phyloP scores from a whole-genome alignment of 1,140 invertebrate genomes.

The Lysiphlebus fabarum region DNA sequence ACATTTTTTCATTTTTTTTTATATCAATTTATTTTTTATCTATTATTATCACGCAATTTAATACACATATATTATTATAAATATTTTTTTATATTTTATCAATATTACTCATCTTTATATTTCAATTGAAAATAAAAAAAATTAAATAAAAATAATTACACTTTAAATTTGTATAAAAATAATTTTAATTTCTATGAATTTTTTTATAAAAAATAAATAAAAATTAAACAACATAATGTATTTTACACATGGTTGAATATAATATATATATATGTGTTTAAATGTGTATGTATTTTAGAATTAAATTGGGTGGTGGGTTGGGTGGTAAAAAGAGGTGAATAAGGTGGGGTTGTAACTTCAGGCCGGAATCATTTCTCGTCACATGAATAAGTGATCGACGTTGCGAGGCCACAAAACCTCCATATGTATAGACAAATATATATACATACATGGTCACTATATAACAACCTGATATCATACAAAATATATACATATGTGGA shows the following conservation, averaged over 20 bases:
- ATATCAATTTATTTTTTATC: no score
- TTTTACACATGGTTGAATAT: not conserved
- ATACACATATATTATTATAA: no score
- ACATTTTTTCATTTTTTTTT: no score
- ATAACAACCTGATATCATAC: constrained; percentile 4
- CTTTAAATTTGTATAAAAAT: no score
- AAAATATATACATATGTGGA: not conserved
- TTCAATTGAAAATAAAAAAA: no score
- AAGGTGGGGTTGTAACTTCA: constrained; percentile 17
- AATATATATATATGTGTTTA: not conserved
- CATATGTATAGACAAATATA: constrained; percentile 10
- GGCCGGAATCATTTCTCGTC: constrained; percentile 44
- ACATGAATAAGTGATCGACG: constrained; percentile 46
- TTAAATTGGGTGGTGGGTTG: not conserved
- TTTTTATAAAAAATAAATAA: no score
- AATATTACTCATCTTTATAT: no score
- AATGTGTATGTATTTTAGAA: not conserved
- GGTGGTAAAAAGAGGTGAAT: not conserved
- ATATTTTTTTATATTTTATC: no score
- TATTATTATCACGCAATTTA: no score
- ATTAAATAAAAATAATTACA: no score
- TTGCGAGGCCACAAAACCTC: constrained; percentile 7
- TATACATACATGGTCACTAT: constrained; percentile 15
- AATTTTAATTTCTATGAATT: no score
- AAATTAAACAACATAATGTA: no score